phyloP scores from a whole-genome alignment of 2,888 invertebrate species.

The Cheilosia variabilis region DNA sequence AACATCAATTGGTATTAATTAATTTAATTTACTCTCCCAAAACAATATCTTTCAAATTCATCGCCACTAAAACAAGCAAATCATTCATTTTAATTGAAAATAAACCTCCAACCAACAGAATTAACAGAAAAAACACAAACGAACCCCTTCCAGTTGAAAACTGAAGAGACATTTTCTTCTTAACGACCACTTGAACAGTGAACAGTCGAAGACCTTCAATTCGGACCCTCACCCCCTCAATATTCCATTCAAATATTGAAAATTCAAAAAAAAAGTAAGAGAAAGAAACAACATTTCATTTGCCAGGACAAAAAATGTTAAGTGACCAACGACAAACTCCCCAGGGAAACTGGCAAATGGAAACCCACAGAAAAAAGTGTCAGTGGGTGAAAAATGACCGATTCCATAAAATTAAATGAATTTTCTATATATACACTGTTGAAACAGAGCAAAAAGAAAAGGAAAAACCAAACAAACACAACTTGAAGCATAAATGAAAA shows the following conservation, averaged over 20 bases:
- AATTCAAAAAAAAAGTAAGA: slow-evolving; percentile 38
- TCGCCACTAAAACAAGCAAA: slow-evolving; percentile 66
- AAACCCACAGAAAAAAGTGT: slow-evolving; percentile 47
- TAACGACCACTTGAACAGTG: slow-evolving; percentile 64
- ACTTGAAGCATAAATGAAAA: slow-evolving; percentile 66
- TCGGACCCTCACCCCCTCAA: slow-evolving; percentile 28
- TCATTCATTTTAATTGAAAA: slow-evolving; percentile 73
- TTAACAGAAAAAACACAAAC: background rate
- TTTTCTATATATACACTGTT: slow-evolving; percentile 49
- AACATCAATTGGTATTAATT: slow-evolving; percentile 71
- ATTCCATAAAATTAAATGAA: slow-evolving; percentile 74
- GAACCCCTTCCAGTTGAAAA: background rate
- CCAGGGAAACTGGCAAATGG: slow-evolving; percentile 31
- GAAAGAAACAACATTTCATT: slow-evolving; percentile 37
- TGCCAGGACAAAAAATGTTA: slow-evolving; percentile 46
- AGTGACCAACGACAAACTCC: slow-evolving; percentile 68
- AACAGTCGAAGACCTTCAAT: slow-evolving; percentile 24
- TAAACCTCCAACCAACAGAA: slow-evolving; percentile 29
- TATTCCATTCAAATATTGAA: slow-evolving; percentile 71
- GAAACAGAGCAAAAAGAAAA: slow-evolving; percentile 5
- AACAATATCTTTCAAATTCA: slow-evolving; percentile 59
- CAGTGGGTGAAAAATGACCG: slow-evolving; percentile 74
- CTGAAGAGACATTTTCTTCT: slow-evolving; percentile 53
- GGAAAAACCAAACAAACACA: slow-evolving; percentile 58
- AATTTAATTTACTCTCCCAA: slow-evolving; percentile 59